phyloP scores from a whole-genome alignment of 2,888 invertebrate genomes.

The Boloria euphrosyne region DNA sequence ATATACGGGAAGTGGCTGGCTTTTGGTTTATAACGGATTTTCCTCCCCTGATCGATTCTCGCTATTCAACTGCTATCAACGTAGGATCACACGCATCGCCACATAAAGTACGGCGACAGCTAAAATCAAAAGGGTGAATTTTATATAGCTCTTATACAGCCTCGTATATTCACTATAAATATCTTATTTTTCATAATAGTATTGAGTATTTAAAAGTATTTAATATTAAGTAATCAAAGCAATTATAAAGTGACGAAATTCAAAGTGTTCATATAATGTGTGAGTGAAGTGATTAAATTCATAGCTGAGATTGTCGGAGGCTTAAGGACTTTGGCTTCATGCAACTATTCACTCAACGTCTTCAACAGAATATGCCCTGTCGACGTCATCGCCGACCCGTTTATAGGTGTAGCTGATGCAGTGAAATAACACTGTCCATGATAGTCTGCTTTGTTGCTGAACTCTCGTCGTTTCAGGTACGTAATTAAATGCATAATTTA shows the following conservation, averaged over 20 bases:
- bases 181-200: not conserved
- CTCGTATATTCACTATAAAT: not conserved
- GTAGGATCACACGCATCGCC: conserved; percentile 48
- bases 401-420: conserved; percentile 71
- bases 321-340: conserved; percentile 53
- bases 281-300: conserved; percentile 35
- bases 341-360: conserved; percentile 49
- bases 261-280: conserved; percentile 33
- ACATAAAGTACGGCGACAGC: conserved; percentile 19
- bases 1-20: conserved; percentile 1
- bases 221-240: conserved; percentile 5
- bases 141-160: not conserved
- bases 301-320: conserved; percentile 50
- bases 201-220: not conserved
- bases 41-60: conserved; percentile 55
- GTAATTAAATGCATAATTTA: conserved; percentile 41
- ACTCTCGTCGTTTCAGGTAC: conserved; percentile 79
- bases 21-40: conserved; percentile 31
- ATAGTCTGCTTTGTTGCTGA: conserved; percentile 81
- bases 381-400: conserved; percentile 75
- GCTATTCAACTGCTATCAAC: conserved; percentile 51
- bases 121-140: not conserved
- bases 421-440: conserved; percentile 77
- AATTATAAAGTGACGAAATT: conserved; percentile 22
- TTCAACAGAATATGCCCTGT: conserved; percentile 62